These are phyloP conservation scores for Aphrocallistes beatrix DNA, from an alignment of 37 sponge, comb jelly and placozoan genomes.

Conservation along the genomic window DNA sequence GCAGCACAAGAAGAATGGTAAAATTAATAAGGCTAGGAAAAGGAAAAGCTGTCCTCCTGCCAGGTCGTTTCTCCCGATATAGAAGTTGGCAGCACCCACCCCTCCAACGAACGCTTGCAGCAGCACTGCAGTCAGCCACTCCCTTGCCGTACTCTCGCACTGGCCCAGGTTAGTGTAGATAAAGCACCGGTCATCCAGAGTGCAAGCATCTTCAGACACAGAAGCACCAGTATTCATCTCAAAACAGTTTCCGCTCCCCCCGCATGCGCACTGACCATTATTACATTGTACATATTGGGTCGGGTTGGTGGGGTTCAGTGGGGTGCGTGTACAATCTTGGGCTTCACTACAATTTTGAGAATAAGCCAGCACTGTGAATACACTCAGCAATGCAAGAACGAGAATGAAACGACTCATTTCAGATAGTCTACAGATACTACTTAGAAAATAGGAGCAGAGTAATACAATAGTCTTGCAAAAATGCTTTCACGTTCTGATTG, in stretches of 20 bases:
- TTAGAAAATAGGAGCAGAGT: too few relatives aligned
- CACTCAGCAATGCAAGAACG: too few relatives aligned
- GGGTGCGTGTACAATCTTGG: background rate
- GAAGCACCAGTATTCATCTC: background rate
- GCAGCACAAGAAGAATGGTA: slow-evolving; percentile 14
- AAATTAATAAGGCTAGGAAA: slow-evolving; percentile 16
- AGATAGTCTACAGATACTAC: too few relatives aligned
- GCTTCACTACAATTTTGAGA: background rate
- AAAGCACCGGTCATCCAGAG: background rate
- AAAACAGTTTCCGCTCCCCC: background rate
- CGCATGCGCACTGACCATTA: background rate
- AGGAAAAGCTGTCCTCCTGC: slow-evolving; percentile 32
- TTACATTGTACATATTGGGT: background rate
- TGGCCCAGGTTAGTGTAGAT: background rate
- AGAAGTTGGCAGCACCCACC: slow-evolving; percentile 73
- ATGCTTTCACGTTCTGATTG: too few relatives aligned
- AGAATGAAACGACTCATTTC: too few relatives aligned
- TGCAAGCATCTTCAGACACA: background rate
- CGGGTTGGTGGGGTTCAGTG: background rate
- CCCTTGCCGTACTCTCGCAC: background rate
- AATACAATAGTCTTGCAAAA: too few relatives aligned
- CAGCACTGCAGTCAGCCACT: background rate
- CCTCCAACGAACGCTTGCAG: slow-evolving; percentile 32
- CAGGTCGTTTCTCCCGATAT: slow-evolving; percentile 51
- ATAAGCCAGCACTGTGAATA: too few relatives aligned